phyloP scores from a whole-genome alignment of 2,888 invertebrate genomes.

The Laspeyria flexula region DNA sequence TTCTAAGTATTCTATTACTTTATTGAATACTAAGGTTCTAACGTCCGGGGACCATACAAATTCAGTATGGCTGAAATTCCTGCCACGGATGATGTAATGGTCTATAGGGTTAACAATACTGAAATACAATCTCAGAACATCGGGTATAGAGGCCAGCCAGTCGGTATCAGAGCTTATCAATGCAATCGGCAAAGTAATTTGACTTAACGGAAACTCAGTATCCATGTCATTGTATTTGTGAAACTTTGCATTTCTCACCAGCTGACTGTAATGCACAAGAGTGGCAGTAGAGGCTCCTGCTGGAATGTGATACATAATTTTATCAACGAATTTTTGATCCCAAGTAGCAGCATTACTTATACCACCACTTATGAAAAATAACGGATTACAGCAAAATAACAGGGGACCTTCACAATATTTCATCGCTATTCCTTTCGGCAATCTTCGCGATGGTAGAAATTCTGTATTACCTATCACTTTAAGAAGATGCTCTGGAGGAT shows the following conservation, averaged over 20 bases:
- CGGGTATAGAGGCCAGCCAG: conserved; percentile 58
- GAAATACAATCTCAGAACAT: conserved; percentile 61
- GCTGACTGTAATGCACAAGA: conserved; percentile 66
- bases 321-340: conserved; percentile 54
- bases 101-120: conserved; percentile 62
- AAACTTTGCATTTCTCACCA: conserved; percentile 61
- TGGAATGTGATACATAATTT: conserved; percentile 62
- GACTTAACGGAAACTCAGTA: conserved; percentile 50
- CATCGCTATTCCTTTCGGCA: conserved; percentile 55
- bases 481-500: conserved; percentile 48
- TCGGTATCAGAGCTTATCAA: conserved; percentile 67
- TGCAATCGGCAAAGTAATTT: conserved; percentile 61
- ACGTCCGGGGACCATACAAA: conserved; percentile 65
- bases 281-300: conserved; percentile 71
- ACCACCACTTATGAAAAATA: conserved; percentile 65
- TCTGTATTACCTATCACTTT: conserved; percentile 58
- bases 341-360: conserved; percentile 32
- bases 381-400: conserved; percentile 65
- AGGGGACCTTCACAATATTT: conserved; percentile 59
- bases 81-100: conserved; percentile 58
- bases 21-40: conserved; percentile 52
- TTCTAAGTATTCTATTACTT: conserved; percentile 57
- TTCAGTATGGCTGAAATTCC: conserved; percentile 64
- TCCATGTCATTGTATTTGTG: conserved; percentile 54
- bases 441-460: conserved; percentile 59